phyloP scores from a whole-genome alignment of 1,140 invertebrate species.

The Brachionus rubens region DNA sequence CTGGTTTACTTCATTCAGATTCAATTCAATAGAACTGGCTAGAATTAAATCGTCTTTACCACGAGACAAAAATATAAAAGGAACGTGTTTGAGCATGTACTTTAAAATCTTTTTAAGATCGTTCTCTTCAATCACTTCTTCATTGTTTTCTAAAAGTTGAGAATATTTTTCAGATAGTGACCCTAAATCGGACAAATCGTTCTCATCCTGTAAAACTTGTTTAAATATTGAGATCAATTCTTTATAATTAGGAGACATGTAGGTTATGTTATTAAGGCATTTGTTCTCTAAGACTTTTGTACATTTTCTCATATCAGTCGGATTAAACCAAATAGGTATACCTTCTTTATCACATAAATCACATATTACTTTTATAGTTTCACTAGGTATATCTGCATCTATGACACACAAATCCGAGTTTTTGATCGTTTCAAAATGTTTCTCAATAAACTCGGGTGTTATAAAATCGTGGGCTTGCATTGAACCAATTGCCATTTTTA shows the following conservation, averaged over 20 bases:
- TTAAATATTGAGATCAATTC: slow-evolving; percentile 25
- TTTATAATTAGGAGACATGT: slow-evolving; percentile 41
- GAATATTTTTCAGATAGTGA: slow-evolving; percentile 10
- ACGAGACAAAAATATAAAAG: slow-evolving; percentile 23
- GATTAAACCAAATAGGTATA: slow-evolving; percentile 41
- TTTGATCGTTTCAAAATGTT: slow-evolving; percentile 1
- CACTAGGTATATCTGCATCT: slow-evolving; percentile 39
- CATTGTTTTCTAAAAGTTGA: neutral
- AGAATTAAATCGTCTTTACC: slow-evolving; percentile 16
- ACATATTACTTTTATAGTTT: slow-evolving; percentile 29
- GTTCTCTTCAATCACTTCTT: slow-evolving; percentile 1
- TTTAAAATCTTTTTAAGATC: slow-evolving; percentile 39
- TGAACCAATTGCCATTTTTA: slow-evolving; percentile 74
- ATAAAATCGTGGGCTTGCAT: slow-evolving; percentile 76
- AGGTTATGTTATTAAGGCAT: slow-evolving; percentile 29
- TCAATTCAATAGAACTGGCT: neutral
- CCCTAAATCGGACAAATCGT: neutral
- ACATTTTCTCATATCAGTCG: slow-evolving; percentile 42
- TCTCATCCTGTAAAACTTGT: neutral
- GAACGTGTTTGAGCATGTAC: neutral
- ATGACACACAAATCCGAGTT: slow-evolving; percentile 23
- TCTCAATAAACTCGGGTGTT: slow-evolving; percentile 63
- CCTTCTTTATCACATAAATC: slow-evolving; percentile 35
- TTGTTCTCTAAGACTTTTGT: slow-evolving; percentile 1
- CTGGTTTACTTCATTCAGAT: neutral